Base-by-base conservation (phyloP, 2,888 invertebrate species). In the Masnerella sp. region DNA sequence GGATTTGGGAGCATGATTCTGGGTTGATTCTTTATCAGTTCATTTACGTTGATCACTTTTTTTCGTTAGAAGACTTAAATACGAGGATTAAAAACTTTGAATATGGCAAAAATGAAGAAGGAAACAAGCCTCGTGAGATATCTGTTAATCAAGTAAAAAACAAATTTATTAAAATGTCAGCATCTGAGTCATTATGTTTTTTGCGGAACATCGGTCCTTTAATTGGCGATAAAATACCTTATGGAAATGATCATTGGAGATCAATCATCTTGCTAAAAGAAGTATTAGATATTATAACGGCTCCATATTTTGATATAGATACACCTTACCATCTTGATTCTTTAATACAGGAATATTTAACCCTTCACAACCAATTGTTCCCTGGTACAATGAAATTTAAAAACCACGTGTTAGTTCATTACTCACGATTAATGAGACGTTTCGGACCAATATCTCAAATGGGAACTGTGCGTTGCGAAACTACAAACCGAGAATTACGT, bases 391-490 rank as follows among this genome's bases (percentile, higher is more conserved):
- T 79, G 9, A 77, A 75, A 36, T 69, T 71, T 0, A 77, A 78
- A 61, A 72, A 74, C 47, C 79, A 79, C 42, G 51, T 76, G 14
- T 18, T 74, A 4, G 7, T 75, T 0, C 38, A 40, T 2, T 40
- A 40, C 15, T 17, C 38, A 3, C 1, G 5, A 15, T 1, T 40
- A 17, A 4, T 76, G 51, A 28, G 25, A 28, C 22, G 38, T 8
- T 51, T 72, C 22, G 76, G 76, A n/a, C 75, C 75, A 14, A 15
- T 73, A n/a, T 30, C 18, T 12, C 30, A 58, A 30, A 2, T 71
- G 11, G 69, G 58, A n/a, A 52, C 70, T 8, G 67, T 78, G 56
- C 32, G 73, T 32, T 76, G 47, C 17, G 74, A 77, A 61, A 15
- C 2, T 5, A 14, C 14, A 15, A 15, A 40, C 5, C 14, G 38